Evolutionary conservation across 1,140 invertebrate species (phyloP), one percentile per base, ranked within the genome.

Genomic region (Popillia japonica): DNA sequence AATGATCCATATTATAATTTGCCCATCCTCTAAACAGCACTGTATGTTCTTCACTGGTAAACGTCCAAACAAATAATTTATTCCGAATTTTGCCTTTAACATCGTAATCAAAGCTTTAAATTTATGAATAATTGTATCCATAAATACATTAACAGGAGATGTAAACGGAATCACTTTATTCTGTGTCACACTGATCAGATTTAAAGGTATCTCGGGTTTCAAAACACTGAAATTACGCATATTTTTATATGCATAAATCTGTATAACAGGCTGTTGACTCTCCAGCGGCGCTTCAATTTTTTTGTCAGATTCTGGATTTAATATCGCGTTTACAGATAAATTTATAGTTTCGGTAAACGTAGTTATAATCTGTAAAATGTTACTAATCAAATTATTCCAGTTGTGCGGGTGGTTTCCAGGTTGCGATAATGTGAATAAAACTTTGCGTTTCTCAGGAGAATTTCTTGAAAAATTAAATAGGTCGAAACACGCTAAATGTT

Each of bases 371-470:
- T 83, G 84, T 3, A 93, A 81, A 83, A 90, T 91, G 80, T 89
- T 90, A 80, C 91, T 88, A 10, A 92, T 87, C 4, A 95, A 83
- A 76, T 88, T 89, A 81, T 93, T 94, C 94, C 94, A 96, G 80
- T 93, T 94, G 79, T 93, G 92, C 1, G 94, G 93, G 86, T 94
- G 94, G 72, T 92, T 92, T 27, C 94, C 92, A 72, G 94, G 94
- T 83, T 92, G 90, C 75, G 94, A 95, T 0, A 96, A 85, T 11
- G 90, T 90, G 82, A 93, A 96, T 22, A 95, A 87, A 75, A 90
- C 83, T 48, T 85, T 78, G 78, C 94, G 89, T 79, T 93, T 88
- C 2, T 72, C 1, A 64, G 85, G 82, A 68, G 91, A 90, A 76
- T 89, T 91, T 81, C 90, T 88, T 7, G 92, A 87, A 55, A 94